Conservation (phyloP, 2,888 invertebrate genomes). For the Notodonta ziczac region DNA sequence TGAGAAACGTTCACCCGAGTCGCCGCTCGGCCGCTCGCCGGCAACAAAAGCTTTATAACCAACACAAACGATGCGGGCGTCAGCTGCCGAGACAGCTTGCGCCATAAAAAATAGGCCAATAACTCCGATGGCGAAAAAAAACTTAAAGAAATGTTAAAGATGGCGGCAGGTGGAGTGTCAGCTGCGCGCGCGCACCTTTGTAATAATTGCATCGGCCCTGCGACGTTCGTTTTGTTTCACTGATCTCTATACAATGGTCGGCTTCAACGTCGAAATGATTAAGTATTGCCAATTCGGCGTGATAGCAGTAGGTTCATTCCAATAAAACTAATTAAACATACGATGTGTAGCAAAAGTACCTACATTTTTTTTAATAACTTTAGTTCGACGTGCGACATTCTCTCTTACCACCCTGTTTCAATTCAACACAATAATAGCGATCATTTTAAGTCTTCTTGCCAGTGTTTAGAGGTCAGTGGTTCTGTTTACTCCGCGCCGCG, state of each 20-base stretch:
- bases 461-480: neutral
- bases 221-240: constrained; percentile 51
- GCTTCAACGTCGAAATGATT: neutral
- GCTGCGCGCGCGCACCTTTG: constrained; percentile 81
- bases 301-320: neutral
- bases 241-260: neutral
- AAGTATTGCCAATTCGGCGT: neutral
- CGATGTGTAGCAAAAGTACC: too few relatives aligned
- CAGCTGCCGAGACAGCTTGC: constrained; percentile 81
- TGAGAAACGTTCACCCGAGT: constrained; percentile 41
- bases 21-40: constrained; percentile 28
- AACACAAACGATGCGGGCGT: constrained; percentile 55
- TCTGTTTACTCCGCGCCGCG: constrained; percentile 49
- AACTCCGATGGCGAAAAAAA: constrained; percentile 80
- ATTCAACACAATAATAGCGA: too few relatives aligned
- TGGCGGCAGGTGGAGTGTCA: constrained; percentile 80
- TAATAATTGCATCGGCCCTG: constrained; percentile 72
- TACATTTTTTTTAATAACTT: too few relatives aligned
- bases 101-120: constrained; percentile 84
- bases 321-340: too few relatives aligned
- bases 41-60: constrained; percentile 47
- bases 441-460: too few relatives aligned
- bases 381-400: too few relatives aligned
- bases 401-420: too few relatives aligned
- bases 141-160: constrained; percentile 79